These are phyloP conservation scores for Asteroscopus sphinx DNA, from an alignment of 2,888 invertebrate genomes.

Conservation along the genomic window DNA sequence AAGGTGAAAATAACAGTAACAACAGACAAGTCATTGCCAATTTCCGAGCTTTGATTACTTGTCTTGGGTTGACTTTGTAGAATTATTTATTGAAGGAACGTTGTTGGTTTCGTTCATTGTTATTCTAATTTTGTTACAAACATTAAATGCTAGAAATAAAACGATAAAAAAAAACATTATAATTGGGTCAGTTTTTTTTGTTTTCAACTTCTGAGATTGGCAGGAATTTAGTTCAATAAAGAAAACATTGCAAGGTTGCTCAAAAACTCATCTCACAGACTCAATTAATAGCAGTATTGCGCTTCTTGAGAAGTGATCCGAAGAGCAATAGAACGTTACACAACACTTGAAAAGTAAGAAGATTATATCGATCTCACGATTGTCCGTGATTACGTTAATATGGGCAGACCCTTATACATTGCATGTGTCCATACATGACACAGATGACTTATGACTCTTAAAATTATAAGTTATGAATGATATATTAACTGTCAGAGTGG, in stretches of 20 bases:
- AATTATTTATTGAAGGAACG: no score
- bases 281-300: constrained; percentile 1
- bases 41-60: no score
- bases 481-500: constrained; percentile 9
- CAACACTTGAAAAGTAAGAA: constrained; percentile 12
- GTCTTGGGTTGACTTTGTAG: no score
- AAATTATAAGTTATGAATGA: constrained; percentile 12
- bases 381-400: constrained; percentile 28
- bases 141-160: no score
- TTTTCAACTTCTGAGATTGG: no score
- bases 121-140: no score
- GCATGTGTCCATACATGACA: constrained; percentile 21
- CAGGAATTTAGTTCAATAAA: not conserved
- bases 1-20: not conserved
- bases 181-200: no score
- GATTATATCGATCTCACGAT: constrained; percentile 21
- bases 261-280: constrained; percentile 12
- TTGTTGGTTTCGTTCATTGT: no score
- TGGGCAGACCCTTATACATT: constrained; percentile 19
- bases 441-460: constrained; percentile 46
- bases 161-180: no score
- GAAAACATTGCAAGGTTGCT: constrained; percentile 17
- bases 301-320: constrained; percentile 12
- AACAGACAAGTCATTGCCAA: no score
- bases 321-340: constrained; percentile 23